A percentile compares a stretch with the other conserved stretches of the same genome.
Evolutionary conservation across 2,797 vertebrate species (phyloP).

Genomic region (Varecia variegata): DNA sequence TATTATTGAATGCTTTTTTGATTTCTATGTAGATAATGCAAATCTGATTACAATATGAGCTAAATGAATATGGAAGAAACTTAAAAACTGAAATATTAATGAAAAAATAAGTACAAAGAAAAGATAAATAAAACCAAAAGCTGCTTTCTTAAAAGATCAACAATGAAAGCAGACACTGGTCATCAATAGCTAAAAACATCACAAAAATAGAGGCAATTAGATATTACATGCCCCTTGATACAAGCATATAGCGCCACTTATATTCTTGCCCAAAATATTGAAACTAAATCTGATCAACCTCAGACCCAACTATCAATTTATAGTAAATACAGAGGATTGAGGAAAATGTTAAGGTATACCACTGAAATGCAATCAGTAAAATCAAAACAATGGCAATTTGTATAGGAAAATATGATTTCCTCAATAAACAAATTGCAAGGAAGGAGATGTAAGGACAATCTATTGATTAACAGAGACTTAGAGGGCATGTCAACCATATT

Average conservation of each 20-base stretch:
- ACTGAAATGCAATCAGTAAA: neutral
- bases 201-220: neutral
- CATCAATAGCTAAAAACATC: neutral
- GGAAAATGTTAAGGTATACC: neutral
- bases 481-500: neutral
- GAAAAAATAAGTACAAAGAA: neutral
- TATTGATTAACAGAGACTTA: neutral
- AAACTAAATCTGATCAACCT: neutral
- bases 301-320: neutral
- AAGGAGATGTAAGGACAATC: neutral
- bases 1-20: neutral
- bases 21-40: neutral
- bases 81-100: neutral
- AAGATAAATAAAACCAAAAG: neutral
- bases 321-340: neutral
- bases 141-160: neutral
- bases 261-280: neutral
- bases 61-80: neutral
- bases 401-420: neutral
- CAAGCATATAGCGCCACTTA: neutral
- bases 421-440: neutral
- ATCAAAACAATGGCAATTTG: neutral
- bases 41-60: neutral
- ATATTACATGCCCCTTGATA: neutral
- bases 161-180: neutral